Conservation (phyloP, 1,140 invertebrate genomes). For the Drosophila bocqueti region DNA sequence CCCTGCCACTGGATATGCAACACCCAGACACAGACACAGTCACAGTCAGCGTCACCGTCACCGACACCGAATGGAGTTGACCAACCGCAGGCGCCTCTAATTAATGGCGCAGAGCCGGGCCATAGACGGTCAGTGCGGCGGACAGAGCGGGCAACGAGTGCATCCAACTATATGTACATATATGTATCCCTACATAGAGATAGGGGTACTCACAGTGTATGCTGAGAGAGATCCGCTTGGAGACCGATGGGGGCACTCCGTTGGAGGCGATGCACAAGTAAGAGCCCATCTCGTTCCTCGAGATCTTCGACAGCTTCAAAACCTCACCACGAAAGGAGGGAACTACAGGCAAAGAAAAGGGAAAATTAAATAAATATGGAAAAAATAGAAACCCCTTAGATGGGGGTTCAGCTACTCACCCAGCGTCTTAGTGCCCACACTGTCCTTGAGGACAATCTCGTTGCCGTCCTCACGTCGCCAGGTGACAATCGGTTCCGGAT, state of each 20-base stretch:
- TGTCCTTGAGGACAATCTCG: slow-evolving; percentile 91
- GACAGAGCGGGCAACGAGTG: background rate
- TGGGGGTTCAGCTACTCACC: slow-evolving; percentile 82
- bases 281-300: slow-evolving; percentile 94
- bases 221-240: slow-evolving; percentile 92
- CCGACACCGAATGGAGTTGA: slow-evolving; percentile 50
- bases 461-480: slow-evolving; percentile 94
- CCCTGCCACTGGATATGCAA: background rate
- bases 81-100: slow-evolving; percentile 70
- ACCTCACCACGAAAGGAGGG: slow-evolving; percentile 89
- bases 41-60: background rate
- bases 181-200: background rate
- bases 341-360: slow-evolving; percentile 85
- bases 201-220: slow-evolving; percentile 92
- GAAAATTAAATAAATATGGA: slow-evolving; percentile 9
- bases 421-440: slow-evolving; percentile 87
- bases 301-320: slow-evolving; percentile 92
- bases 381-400: background rate
- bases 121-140: background rate
- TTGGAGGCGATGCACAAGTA: slow-evolving; percentile 95
- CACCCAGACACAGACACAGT: slow-evolving; percentile 2
- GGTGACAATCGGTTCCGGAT: slow-evolving; percentile 92
- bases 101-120: slow-evolving; percentile 58
- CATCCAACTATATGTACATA: background rate
- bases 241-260: slow-evolving; percentile 91